A percentile compares a stretch with the other conserved stretches of the same genome.
Evolutionary conservation across 92 coral and sea anemone species (phyloP).

Genomic region (Umimayanthus kanabou): DNA sequence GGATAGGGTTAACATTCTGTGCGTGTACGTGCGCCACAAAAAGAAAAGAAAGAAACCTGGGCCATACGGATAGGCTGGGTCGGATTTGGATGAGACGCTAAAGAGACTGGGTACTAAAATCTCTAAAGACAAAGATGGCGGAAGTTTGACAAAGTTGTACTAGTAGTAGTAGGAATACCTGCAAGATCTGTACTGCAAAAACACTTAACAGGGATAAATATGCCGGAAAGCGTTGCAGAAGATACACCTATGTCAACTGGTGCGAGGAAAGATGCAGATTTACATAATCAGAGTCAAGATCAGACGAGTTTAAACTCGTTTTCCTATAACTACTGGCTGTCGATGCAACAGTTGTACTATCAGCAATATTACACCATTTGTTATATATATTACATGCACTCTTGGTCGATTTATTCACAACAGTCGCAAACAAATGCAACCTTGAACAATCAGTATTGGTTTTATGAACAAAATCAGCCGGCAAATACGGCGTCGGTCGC

Average conservation of each 20-base stretch:
- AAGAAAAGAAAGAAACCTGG: no score
- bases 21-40: no score
- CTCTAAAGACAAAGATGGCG: slow-evolving; percentile 26
- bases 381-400: slow-evolving; percentile 31
- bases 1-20: no score
- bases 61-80: no score
- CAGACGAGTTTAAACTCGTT: slow-evolving; percentile 13
- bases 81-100: background rate
- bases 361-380: slow-evolving; percentile 24
- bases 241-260: background rate
- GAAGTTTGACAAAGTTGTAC: background rate
- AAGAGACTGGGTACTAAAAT: background rate
- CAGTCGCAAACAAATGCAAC: slow-evolving; percentile 6
- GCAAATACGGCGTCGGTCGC: slow-evolving; percentile 2
- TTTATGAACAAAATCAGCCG: slow-evolving; percentile 28
- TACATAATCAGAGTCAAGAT: background rate
- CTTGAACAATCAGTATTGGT: slow-evolving; percentile 28
- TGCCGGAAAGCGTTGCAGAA: slow-evolving; percentile 8
- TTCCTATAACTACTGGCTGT: slow-evolving; percentile 13
- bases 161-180: background rate
- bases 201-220: background rate
- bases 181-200: background rate
- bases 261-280: background rate
- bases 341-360: slow-evolving; percentile 28
- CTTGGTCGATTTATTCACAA: slow-evolving; percentile 32